These are phyloP conservation scores for Tetragonula clypearis DNA, from an alignment of 1,140 invertebrate genomes.

Conservation along the genomic window DNA sequence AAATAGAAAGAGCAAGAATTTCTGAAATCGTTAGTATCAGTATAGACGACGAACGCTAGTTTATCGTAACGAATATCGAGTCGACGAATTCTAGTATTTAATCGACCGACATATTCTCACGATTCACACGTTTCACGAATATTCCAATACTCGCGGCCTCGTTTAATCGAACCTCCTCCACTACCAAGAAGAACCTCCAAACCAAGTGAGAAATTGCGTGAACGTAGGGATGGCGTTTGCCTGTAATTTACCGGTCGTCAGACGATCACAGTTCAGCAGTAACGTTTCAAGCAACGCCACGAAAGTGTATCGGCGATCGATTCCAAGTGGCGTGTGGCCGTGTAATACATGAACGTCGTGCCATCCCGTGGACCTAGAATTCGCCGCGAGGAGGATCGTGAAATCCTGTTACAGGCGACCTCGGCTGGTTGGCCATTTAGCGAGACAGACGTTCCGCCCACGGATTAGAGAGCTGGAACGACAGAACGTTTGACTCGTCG, in stretches of 20 bases:
- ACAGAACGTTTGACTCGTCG: conserved; percentile 58
- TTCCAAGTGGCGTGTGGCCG: conserved; percentile 11
- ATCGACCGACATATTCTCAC: too few species aligned
- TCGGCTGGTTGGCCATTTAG: conserved; percentile 53
- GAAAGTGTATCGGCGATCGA: conserved; percentile 34
- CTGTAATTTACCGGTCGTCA: conserved; percentile 33
- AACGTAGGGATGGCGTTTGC: neutral
- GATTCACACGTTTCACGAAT: too few species aligned
- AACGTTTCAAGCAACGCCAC: conserved; percentile 19
- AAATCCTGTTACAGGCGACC: conserved; percentile 54
- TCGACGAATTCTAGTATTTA: too few species aligned
- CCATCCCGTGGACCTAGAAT: conserved; percentile 10
- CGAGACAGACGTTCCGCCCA: conserved; percentile 41
- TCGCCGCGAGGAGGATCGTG: conserved; percentile 62
- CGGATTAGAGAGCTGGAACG: conserved; percentile 51
- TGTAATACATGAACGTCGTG: conserved; percentile 45
- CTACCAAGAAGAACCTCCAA: too few species aligned
- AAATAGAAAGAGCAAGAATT: too few species aligned
- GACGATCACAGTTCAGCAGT: conserved; percentile 7
- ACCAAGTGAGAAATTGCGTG: too few species aligned
- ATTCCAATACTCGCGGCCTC: too few species aligned
- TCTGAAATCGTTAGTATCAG: too few species aligned
- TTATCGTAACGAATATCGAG: too few species aligned
- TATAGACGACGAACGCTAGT: too few species aligned
- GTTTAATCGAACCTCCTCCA: neutral